A percentile compares a stretch with the other conserved stretches of the same genome.
Evolutionary conservation across 2,888 invertebrate genomes (phyloP).

Genomic region (Desoria tigrina): DNA sequence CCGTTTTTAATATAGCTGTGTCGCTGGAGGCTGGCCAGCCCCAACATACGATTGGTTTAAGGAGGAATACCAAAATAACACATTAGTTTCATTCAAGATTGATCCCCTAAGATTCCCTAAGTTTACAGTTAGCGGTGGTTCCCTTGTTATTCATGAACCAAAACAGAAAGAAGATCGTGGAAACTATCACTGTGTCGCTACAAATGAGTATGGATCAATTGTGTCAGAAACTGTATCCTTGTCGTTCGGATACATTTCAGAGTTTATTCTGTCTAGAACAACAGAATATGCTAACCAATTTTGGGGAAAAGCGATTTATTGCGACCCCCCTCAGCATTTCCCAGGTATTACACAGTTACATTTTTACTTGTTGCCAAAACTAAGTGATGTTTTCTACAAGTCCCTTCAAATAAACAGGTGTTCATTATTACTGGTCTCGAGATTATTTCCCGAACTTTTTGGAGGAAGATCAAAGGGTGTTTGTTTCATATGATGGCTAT

Average conservation of each 20-base stretch:
- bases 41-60: constrained; percentile 88
- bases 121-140: constrained; percentile 87
- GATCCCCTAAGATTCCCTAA: constrained; percentile 74
- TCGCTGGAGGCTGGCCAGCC: constrained; percentile 84
- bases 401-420: constrained; percentile 59
- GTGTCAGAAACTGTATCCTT: constrained; percentile 83
- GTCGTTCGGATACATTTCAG: constrained; percentile 83
- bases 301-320: constrained; percentile 90
- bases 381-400: background rate
- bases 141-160: constrained; percentile 82
- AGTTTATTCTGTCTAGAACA: constrained; percentile 84
- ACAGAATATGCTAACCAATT: constrained; percentile 83
- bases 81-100: constrained; percentile 70
- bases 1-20: constrained; percentile 62
- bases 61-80: constrained; percentile 81
- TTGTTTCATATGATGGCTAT: constrained; percentile 91
- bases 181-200: constrained; percentile 86
- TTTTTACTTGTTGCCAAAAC: background rate
- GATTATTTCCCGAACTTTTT: constrained; percentile 88
- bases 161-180: constrained; percentile 75
- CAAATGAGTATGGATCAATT: constrained; percentile 85
- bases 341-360: constrained; percentile 67
- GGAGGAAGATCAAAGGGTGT: constrained; percentile 86
- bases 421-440: constrained; percentile 88
- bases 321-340: constrained; percentile 90